Base-by-base conservation (phyloP, 2,113 vertebrate genomes). In the Toxostoma redivivum region DNA sequence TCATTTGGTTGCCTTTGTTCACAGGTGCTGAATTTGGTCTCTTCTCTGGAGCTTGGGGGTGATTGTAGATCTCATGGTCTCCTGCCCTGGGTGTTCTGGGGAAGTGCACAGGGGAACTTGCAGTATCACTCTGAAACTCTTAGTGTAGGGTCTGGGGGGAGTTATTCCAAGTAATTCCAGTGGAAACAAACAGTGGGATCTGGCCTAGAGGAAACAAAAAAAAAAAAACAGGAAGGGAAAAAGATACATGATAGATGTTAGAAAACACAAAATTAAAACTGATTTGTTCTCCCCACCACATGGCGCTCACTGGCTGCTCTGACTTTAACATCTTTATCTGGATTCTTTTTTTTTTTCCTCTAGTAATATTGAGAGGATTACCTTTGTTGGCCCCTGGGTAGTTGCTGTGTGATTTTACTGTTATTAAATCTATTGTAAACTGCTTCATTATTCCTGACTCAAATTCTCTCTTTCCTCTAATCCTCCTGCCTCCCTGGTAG, bases 301-400 rank as follows among this genome's bases (percentile, higher is more conserved):
- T 73, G 15, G 51, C 17, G 1, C 71, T 95, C 92, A 27, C 94
- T 95, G 94, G 81, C 92, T 97, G 96, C 98, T 96, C 92, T 83
- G 95, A 96, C 93, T 94, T 95, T 64, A 97, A 95, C 98, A 70
- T 97, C 97, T 97, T 97, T 93, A 97, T 97, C 90, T 95, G 44
- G 88, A 83, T 81, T 65, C 40, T 57, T 90, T 94, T 86, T 97
- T 97, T 97, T 98, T 98, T 98, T 98, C 96, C 98, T 98, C 98
- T 95, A 98, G 99, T 98, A 99, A 99, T 99, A 99, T 99, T 99
- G 99, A 98, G 98, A 98, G 99, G 99, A 99, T 99, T 99, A 99
- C 99, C 98, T 99, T 98, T 96, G 97, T 97, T 97, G 98, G 98
- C 98, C 99, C 98, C 98, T 98, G 88, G 98, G 98, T 98, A 98